These are phyloP conservation scores for Chionis minor DNA, from an alignment of 2,113 vertebrate species.

Conservation along the genomic window DNA sequence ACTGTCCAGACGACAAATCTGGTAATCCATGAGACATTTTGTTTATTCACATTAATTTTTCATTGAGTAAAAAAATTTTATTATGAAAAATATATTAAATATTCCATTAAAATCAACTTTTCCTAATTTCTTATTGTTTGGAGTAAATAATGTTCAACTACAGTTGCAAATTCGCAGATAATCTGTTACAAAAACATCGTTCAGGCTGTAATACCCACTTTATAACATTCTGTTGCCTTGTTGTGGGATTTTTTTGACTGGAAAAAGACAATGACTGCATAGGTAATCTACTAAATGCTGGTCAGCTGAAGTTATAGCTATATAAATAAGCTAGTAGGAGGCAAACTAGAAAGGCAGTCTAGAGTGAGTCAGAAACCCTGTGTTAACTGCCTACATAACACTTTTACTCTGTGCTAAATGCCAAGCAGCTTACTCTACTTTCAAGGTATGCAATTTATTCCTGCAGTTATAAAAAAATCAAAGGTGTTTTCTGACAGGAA, in stretches of 20 bases:
- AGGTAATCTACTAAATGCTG: not conserved
- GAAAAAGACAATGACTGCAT: not conserved
- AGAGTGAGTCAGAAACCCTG: not conserved
- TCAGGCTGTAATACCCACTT: not conserved
- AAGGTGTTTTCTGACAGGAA: not conserved
- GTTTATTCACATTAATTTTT: not conserved
- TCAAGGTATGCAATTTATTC: not conserved
- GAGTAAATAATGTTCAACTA: not conserved
- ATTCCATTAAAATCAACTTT: not conserved
- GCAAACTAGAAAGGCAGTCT: not conserved
- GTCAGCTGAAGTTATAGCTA: not conserved
- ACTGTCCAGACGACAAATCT: not conserved
- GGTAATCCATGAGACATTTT: not conserved
- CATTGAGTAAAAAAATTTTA: not conserved
- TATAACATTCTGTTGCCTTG: not conserved
- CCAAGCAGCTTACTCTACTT: not conserved
- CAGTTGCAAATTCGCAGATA: not conserved
- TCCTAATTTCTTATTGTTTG: not conserved
- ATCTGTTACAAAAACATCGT: not conserved
- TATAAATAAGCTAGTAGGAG: not conserved
- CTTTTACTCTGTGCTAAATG: not conserved
- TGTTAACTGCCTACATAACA: not conserved
- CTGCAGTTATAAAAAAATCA: not conserved
- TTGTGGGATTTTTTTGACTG: not conserved
- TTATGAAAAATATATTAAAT: not conserved